Percentiles rank a stretch among this genome's conserved stretches.
These are phyloP conservation scores for Rhadina sibilatrix DNA, from an alignment of 2,113 vertebrate genomes.

Conservation along the genomic window DNA sequence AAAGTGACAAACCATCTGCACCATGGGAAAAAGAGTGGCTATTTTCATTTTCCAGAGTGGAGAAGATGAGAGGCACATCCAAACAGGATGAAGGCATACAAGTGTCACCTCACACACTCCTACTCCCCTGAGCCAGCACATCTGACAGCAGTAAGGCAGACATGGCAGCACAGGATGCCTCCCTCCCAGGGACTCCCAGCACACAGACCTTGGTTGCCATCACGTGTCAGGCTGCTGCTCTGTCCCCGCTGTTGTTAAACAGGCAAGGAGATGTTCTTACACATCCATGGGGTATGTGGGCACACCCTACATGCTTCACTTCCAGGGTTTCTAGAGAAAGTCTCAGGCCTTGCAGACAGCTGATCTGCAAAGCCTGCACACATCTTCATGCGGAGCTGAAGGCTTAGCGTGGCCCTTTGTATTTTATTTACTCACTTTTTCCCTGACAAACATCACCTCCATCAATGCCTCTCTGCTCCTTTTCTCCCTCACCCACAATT, in stretches of 20 bases:
- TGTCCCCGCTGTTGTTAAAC: rapidly evolving
- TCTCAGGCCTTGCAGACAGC: neutral
- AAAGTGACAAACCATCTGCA: neutral
- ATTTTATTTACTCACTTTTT: neutral
- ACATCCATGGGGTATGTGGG: neutral
- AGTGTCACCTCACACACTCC: neutral
- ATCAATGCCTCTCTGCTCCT: neutral
- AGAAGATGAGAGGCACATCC: neutral
- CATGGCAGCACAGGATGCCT: neutral
- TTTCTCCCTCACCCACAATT: neutral
- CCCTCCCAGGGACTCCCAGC: neutral
- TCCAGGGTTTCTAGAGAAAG: neutral
- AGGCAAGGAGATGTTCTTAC: neutral
- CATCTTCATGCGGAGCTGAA: neutral
- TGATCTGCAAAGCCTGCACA: neutral
- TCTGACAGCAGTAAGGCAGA: neutral
- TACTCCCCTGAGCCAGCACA: neutral
- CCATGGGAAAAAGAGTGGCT: neutral
- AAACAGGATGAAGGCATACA: neutral
- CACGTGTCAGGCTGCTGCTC: neutral
- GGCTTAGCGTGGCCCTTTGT: neutral
- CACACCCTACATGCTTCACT: neutral
- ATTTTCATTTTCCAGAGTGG: neutral
- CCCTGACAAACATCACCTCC: neutral
- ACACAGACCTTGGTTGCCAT: neutral